Percentiles rank a stretch among this genome's conserved stretches.
Evolutionary conservation across 2,888 invertebrate genomes (phyloP).

Genomic region (Clistopyga incitator): DNA sequence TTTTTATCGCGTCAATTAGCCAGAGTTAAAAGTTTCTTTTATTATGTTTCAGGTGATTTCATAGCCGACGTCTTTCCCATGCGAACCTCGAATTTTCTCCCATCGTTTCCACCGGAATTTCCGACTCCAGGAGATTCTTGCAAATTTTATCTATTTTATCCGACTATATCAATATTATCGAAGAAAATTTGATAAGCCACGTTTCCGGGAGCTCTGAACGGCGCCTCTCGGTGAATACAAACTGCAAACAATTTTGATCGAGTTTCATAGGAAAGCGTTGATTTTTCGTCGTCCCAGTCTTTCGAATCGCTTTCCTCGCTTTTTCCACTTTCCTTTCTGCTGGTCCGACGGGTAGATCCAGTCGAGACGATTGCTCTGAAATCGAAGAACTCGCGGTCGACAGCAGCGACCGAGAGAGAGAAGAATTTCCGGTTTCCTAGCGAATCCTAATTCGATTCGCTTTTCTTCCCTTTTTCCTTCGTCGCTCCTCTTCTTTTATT

Average conservation of each 20-base stretch:
- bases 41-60: background rate
- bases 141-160: constrained; percentile 34
- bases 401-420: constrained; percentile 27
- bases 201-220: background rate
- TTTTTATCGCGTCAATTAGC: background rate
- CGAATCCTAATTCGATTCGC: constrained; percentile 60
- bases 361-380: constrained; percentile 30
- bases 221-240: constrained; percentile 1
- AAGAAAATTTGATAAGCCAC: constrained; percentile 21
- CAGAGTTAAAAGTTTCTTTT: background rate
- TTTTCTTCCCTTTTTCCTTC: constrained; percentile 9
- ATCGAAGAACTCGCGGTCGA: constrained; percentile 40
- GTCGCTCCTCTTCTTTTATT: background rate
- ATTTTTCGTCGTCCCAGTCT: constrained; percentile 19
- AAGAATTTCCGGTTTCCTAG: constrained; percentile 57
- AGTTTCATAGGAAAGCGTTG: constrained; percentile 17
- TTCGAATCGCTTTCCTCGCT: background rate
- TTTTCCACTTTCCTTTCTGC: background rate
- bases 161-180: constrained; percentile 8
- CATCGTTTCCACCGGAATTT: background rate
- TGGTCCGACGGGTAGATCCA: constrained; percentile 7
- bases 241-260: constrained; percentile 39
- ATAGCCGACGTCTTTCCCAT: background rate
- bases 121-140: background rate
- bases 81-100: background rate